phyloP scores from a whole-genome alignment of 2,797 vertebrate species.

The Delichon dasypus region DNA sequence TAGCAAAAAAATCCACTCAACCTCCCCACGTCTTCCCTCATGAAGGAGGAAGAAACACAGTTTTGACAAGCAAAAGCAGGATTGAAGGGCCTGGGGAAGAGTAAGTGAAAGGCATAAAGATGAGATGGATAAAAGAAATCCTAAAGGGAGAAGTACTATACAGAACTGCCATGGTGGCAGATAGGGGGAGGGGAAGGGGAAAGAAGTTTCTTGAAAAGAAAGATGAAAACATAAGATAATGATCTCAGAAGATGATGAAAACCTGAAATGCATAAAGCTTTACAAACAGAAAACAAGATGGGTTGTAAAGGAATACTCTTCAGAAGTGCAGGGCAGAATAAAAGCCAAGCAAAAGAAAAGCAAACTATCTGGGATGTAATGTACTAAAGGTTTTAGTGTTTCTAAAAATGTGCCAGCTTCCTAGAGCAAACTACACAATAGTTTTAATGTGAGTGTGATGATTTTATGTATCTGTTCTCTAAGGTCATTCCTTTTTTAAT shows the following conservation, averaged over 20 bases:
- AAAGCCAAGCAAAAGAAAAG: constrained; percentile 1
- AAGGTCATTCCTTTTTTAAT: constrained; percentile 1
- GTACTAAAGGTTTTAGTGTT: not conserved
- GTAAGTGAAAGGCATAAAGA: constrained; percentile 41
- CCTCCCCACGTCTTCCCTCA: constrained; percentile 36
- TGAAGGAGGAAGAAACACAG: constrained; percentile 7
- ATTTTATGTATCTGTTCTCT: not conserved
- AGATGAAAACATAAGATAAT: constrained; percentile 38
- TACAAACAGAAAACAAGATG: constrained; percentile 30
- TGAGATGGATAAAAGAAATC: constrained; percentile 50
- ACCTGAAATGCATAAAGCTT: constrained; percentile 14
- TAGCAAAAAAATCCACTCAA: constrained; percentile 13
- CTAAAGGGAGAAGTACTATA: constrained; percentile 8
- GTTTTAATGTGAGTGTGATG: not conserved
- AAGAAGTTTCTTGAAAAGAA: constrained; percentile 47
- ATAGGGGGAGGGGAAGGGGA: not conserved
- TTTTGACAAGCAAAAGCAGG: constrained; percentile 52
- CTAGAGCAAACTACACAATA: not conserved
- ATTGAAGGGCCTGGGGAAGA: constrained; percentile 42
- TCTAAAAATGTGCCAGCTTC: constrained; percentile 6
- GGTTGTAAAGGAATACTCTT: not conserved
- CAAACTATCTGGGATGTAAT: not conserved
- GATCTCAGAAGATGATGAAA: not conserved
- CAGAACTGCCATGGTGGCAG: not conserved
- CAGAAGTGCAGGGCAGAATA: not conserved